Percentiles rank a stretch among this genome's conserved stretches.
Evolutionary conservation across 2,797 vertebrate species (phyloP).

Genomic region (Sparus aurata): DNA sequence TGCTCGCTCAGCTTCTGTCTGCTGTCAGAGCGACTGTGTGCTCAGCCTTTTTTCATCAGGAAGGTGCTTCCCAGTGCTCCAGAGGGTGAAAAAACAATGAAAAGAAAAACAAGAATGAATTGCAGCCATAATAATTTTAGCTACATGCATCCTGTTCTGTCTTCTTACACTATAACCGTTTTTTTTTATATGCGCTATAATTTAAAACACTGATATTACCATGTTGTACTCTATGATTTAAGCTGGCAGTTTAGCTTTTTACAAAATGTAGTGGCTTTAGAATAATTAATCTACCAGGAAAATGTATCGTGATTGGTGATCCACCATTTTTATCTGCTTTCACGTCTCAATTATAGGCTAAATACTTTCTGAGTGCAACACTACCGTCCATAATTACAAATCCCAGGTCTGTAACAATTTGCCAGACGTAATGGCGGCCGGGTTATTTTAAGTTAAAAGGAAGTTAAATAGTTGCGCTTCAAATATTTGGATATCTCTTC

Average conservation of each 20-base stretch:
- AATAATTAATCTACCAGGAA: too few species aligned
- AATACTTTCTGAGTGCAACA: too few species aligned
- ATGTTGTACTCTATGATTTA: background rate
- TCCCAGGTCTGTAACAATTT: too few species aligned
- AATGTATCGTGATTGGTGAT: too few species aligned
- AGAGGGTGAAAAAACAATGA: background rate
- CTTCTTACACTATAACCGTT: background rate
- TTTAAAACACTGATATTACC: background rate
- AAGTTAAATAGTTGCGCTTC: too few species aligned
- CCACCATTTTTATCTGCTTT: too few species aligned
- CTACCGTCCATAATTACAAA: too few species aligned
- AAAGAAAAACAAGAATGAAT: background rate
- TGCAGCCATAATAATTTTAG: background rate
- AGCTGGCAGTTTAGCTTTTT: too few species aligned
- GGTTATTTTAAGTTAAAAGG: too few species aligned
- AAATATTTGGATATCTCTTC: background rate
- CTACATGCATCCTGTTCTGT: background rate
- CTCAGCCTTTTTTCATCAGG: background rate
- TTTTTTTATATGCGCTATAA: background rate
- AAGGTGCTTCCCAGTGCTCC: background rate
- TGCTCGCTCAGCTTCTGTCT: background rate
- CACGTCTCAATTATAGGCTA: too few species aligned
- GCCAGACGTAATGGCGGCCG: too few species aligned
- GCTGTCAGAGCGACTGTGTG: background rate
- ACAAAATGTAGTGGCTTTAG: too few species aligned